Base-by-base conservation (phyloP, 2,797 vertebrate species). In the Ciconia nigra region DNA sequence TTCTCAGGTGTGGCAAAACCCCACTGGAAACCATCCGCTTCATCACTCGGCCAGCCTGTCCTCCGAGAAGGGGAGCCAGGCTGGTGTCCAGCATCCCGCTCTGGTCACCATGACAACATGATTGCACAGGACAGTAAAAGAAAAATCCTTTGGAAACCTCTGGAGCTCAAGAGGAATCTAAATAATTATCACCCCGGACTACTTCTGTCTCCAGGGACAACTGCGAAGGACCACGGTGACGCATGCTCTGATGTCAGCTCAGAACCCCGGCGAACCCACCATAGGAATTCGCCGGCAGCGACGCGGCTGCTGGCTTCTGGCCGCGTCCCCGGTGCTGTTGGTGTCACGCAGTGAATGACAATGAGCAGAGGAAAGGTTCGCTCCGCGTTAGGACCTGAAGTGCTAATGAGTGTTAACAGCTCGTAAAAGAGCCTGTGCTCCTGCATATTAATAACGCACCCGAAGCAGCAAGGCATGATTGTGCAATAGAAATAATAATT, bases 181-280 rank as follows among this genome's bases (percentile, higher is more conserved):
- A 91, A 59, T 61, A 66, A 92, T 93, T 5, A 41, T 58, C 70
- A n/a, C 21, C 33, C 35, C 13, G 3, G 80, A 8, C 87, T 57
- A 15, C 11, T 42, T 1, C 69, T 29, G 80, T 90, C 97, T 69
- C 90, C 24, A 33, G 81, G 87, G 96, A 61, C 59, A 7, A 3
- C 83, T 7, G 93, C 1, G 25, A 41, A 90, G 94, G 74, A 16
- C 5, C 65, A 0, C 3, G 12, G 82, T 94, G 95, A 96, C 74
- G 78, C 89, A n/a, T 15, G 87, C 66, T 63, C 62, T 95, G 96
- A 94, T 86, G 88, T 93, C 95, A 97, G 69, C 83, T 35, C 51
- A 51, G 80, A 76, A 86, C 47, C 71, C 69, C 52, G 15, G 87
- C 9, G 7, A 46, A 39, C 65, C 14, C 93, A 66, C 58, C n/a